phyloP scores from a whole-genome alignment of 2,113 vertebrate species.

The Gallinago undulata region DNA sequence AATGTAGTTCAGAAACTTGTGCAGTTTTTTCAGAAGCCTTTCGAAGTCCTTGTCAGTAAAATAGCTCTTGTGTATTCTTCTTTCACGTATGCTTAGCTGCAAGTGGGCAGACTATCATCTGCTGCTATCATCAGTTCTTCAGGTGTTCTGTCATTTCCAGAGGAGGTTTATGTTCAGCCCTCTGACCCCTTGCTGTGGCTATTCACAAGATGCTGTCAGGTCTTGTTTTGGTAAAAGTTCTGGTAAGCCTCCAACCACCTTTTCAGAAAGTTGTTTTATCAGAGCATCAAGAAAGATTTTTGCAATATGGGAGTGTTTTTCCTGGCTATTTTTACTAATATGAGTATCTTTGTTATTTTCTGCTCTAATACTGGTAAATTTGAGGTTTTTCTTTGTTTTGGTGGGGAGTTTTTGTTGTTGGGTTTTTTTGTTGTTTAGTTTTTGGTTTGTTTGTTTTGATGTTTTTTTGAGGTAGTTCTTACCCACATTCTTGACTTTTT shows the following conservation, averaged over 20 bases:
- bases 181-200: neutral
- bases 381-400: neutral
- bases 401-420: neutral
- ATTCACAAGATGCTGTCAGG: neutral
- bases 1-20: neutral
- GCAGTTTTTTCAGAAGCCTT: neutral
- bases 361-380: neutral
- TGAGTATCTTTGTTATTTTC: neutral
- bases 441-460: too few species aligned
- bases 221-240: neutral
- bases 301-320: neutral
- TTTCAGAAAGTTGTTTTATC: neutral
- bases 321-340: neutral
- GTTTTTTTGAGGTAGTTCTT: neutral
- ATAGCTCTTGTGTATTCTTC: neutral
- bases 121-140: neutral
- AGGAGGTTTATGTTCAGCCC: neutral
- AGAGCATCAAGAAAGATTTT: neutral
- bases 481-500: neutral
- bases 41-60: neutral
- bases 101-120: neutral
- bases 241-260: neutral
- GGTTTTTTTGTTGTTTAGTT: too few species aligned
- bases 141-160: neutral
- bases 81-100: neutral